Percentiles rank a stretch among this genome's conserved stretches.
Conservation (phyloP, 2,113 vertebrate species). For the Cyanoramphus novaezelandiae region DNA sequence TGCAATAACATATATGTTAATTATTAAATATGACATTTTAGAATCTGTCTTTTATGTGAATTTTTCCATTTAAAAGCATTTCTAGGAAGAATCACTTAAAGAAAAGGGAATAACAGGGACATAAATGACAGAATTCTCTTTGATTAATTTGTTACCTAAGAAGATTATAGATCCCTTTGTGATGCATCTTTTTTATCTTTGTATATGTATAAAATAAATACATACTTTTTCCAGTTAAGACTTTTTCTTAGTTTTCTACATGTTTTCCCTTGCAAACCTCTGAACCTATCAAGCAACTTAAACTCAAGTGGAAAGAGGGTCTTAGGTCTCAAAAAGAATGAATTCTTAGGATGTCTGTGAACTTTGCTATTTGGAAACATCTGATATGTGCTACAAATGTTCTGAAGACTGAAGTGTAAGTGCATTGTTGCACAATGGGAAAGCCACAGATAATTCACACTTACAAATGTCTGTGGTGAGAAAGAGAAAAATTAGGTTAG, state of each 20-base stretch:
- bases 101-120: background rate
- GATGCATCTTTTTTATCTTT: background rate
- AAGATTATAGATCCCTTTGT: background rate
- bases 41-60: background rate
- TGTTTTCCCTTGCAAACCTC: background rate
- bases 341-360: background rate
- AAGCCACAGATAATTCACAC: background rate
- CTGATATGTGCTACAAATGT: background rate
- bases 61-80: background rate
- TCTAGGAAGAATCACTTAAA: background rate
- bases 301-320: background rate
- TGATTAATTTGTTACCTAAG: background rate
- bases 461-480: background rate
- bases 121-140: background rate
- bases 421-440: background rate
- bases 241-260: background rate
- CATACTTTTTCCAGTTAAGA: background rate
- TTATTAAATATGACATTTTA: background rate
- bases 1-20: background rate
- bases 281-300: background rate
- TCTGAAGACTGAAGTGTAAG: background rate
- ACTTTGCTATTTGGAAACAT: background rate
- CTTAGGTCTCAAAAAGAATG: background rate
- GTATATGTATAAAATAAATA: background rate
- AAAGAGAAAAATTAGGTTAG: background rate